These are phyloP conservation scores for Seira sanloemensis DNA, from an alignment of 2,888 invertebrate species.

Conservation along the genomic window DNA sequence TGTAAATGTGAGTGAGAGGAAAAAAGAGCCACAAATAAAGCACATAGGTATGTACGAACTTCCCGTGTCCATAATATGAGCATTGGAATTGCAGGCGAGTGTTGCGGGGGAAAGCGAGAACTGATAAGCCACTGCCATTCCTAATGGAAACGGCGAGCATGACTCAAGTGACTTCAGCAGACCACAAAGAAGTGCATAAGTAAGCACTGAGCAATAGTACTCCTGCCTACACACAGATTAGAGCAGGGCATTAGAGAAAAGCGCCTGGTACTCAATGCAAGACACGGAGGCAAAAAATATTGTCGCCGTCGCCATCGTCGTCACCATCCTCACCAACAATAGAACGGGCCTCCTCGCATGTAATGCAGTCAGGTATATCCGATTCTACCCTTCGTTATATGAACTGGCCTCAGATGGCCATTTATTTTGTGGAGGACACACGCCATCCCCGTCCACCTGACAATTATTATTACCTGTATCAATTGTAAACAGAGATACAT, in stretches of 20 bases:
- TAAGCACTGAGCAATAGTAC: neutral
- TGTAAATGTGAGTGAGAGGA: neutral
- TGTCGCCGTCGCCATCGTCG: neutral
- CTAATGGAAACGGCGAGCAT: too few species aligned
- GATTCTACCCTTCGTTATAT: neutral
- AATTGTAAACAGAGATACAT: conserved; percentile 11
- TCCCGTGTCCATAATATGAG: neutral
- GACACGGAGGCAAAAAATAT: neutral
- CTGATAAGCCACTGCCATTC: too few species aligned
- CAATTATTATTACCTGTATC: conserved; percentile 7
- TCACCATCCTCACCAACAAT: neutral
- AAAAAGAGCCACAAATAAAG: too few species aligned
- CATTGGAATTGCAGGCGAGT: neutral
- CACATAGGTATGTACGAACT: too few species aligned
- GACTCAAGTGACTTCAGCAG: neutral
- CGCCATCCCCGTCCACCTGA: neutral
- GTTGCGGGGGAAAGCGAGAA: neutral
- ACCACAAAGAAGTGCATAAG: neutral
- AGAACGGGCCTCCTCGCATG: neutral
- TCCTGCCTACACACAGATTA: too few species aligned
- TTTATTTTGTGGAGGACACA: neutral
- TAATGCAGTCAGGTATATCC: neutral
- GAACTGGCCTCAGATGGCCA: neutral
- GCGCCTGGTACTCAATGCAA: too few species aligned
- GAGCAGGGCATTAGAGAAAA: neutral